Evolutionary conservation across 2,113 vertebrate species (phyloP).

Genomic region (Bufo bufo): DNA sequence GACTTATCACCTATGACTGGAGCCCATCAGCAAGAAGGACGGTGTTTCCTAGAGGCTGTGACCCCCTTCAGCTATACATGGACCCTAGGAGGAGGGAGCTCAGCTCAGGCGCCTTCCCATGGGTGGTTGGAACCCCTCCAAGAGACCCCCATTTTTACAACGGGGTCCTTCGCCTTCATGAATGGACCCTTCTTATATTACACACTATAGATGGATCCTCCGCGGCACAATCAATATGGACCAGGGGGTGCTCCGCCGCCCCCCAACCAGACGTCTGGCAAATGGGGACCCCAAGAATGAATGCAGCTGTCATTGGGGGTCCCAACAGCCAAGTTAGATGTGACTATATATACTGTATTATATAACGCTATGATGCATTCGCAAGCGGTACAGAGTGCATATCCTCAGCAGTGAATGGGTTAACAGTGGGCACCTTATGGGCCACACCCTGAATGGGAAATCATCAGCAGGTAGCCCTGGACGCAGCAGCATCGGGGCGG

Average conservation of each 20-base stretch:
- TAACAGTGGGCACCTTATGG: neutral
- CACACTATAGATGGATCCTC: too few relatives aligned
- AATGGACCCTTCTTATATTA: too few relatives aligned
- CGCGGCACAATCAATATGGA: too few relatives aligned
- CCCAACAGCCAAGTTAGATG: neutral
- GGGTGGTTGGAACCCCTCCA: too few relatives aligned
- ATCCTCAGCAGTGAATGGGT: neutral
- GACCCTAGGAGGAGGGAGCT: neutral
- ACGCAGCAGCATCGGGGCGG: neutral
- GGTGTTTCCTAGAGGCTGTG: too few relatives aligned
- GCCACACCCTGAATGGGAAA: neutral
- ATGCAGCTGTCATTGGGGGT: neutral
- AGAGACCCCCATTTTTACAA: too few relatives aligned
- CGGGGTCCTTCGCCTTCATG: too few relatives aligned
- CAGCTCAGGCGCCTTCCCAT: neutral
- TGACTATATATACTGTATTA: neutral
- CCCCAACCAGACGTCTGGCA: too few relatives aligned
- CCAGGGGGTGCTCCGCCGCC: too few relatives aligned
- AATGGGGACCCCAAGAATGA: neutral
- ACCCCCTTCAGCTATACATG: too few relatives aligned
- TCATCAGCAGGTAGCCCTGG: conserved; percentile 4
- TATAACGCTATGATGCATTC: neutral
- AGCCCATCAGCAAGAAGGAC: neutral
- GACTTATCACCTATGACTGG: neutral
- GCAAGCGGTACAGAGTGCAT: neutral